phyloP scores from a whole-genome alignment of 1,140 invertebrate species.

The Campodea augens region DNA sequence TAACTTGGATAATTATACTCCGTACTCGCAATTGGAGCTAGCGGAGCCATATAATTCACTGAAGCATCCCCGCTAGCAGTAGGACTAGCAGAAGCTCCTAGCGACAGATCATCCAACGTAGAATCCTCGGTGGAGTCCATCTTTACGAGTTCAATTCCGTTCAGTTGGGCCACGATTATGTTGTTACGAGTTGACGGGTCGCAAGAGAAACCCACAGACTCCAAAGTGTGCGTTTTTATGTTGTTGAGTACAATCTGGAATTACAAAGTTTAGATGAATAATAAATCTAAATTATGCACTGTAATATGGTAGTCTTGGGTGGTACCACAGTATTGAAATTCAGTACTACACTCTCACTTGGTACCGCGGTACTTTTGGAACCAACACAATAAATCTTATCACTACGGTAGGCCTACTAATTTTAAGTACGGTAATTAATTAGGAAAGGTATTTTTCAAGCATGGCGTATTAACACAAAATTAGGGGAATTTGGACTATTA shows the following conservation, averaged over 20 bases:
- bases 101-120: slow-evolving; percentile 28
- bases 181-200: slow-evolving; percentile 18
- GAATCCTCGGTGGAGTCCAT: slow-evolving; percentile 14
- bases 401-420: slow-evolving; percentile 2
- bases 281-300: slow-evolving; percentile 9
- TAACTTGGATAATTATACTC: slow-evolving; percentile 17
- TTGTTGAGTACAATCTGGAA: slow-evolving; percentile 24
- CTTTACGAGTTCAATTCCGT: slow-evolving; percentile 14
- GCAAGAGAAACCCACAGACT: slow-evolving; percentile 24
- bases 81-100: slow-evolving; percentile 35
- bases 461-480: no score
- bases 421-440: not conserved
- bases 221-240: slow-evolving; percentile 23
- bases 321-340: no score
- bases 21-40: slow-evolving; percentile 12
- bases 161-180: slow-evolving; percentile 13
- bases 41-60: slow-evolving; percentile 9
- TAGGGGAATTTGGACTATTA: not conserved
- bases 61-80: slow-evolving; percentile 20
- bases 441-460: not conserved
- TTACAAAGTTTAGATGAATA: no score
- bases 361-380: slow-evolving; percentile 7
- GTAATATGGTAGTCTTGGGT: not conserved
- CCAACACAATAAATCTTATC: slow-evolving; percentile 1
- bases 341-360: no score